Conservation (phyloP, 2,888 invertebrate species). For the Rhimphoctona megacephalus region DNA sequence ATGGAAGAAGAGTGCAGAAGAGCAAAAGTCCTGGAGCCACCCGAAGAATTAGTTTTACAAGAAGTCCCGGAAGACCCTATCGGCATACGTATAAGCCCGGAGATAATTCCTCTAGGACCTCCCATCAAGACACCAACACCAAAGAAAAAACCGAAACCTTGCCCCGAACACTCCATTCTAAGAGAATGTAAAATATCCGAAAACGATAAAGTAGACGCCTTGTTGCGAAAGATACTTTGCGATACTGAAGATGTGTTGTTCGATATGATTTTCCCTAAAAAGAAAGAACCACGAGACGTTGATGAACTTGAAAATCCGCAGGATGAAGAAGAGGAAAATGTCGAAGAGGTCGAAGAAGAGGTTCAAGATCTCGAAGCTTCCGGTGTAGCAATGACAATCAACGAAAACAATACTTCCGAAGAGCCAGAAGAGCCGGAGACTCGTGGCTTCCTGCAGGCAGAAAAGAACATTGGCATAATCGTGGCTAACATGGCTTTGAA, state of each 20-base stretch:
- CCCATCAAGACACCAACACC: slow-evolving; percentile 78
- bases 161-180: slow-evolving; percentile 71
- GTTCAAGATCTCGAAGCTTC: slow-evolving; percentile 10
- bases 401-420: slow-evolving; percentile 32
- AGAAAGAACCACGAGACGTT: slow-evolving; percentile 18
- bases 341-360: slow-evolving; percentile 33
- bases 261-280: slow-evolving; percentile 77
- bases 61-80: slow-evolving; percentile 71
- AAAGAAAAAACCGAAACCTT: slow-evolving; percentile 67
- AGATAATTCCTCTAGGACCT: slow-evolving; percentile 80
- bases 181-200: slow-evolving; percentile 71
- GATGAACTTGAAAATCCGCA: slow-evolving; percentile 28
- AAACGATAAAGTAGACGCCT: slow-evolving; percentile 68
- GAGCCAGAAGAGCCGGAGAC: slow-evolving; percentile 61
- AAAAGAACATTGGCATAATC: slow-evolving; percentile 74
- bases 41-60: slow-evolving; percentile 35
- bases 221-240: slow-evolving; percentile 74
- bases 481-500: slow-evolving; percentile 72
- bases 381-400: not conserved
- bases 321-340: not conserved
- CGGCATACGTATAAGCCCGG: slow-evolving; percentile 72
- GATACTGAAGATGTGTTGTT: slow-evolving; percentile 79
- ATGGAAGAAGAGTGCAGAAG: slow-evolving; percentile 65
- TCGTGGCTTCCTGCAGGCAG: slow-evolving; percentile 74
- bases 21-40: slow-evolving; percentile 14